Percentiles rank a stretch among this genome's conserved stretches.
phyloP scores from a whole-genome alignment of 2,113 vertebrate genomes.

The Lagopus leucura region DNA sequence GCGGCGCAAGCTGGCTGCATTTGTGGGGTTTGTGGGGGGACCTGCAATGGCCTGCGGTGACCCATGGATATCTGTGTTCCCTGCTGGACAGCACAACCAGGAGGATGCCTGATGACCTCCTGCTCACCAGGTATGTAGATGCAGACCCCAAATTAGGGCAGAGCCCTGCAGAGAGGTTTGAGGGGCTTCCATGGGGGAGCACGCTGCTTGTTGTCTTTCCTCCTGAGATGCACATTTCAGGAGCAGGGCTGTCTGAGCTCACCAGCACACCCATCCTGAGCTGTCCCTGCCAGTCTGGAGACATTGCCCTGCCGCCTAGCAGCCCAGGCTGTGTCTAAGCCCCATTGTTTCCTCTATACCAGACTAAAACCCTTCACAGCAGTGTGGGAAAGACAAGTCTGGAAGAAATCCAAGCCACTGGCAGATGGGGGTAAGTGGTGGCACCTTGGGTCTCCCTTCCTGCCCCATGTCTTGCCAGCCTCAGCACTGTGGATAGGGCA shows the following conservation, averaged over 20 bases:
- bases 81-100: rapidly evolving
- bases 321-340: not conserved
- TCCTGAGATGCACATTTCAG: not conserved
- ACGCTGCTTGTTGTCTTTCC: not conserved
- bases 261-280: not conserved
- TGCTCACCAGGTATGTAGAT: not conserved
- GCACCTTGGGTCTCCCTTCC: not conserved
- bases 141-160: not conserved
- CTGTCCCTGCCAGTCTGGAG: too few relatives aligned
- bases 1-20: not conserved
- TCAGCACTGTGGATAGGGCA: not conserved
- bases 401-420: not conserved
- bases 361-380: not conserved
- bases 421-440: not conserved
- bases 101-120: not conserved
- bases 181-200: not conserved
- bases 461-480: not conserved
- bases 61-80: not conserved
- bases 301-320: not conserved
- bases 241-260: not conserved
- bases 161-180: not conserved
- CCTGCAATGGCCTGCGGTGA: rapidly evolving
- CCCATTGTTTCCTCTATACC: not conserved
- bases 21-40: rapidly evolving
- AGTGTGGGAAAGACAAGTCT: not conserved